phyloP scores from a whole-genome alignment of 2,888 invertebrate genomes.

The Shargacucullia verbasci region DNA sequence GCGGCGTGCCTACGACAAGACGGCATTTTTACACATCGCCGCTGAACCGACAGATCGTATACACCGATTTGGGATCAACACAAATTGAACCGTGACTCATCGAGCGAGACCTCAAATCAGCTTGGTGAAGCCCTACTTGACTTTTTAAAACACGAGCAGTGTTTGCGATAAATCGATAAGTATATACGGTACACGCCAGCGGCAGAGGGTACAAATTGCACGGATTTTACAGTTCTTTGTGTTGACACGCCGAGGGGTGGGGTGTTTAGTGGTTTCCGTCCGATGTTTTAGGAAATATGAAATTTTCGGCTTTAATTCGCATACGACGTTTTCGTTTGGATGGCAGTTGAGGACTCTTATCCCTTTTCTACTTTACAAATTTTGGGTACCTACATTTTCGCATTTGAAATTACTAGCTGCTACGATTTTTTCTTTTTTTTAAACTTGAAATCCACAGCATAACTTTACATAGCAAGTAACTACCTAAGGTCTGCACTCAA shows the following conservation, averaged over 20 bases:
- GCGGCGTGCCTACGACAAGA: slow-evolving; percentile 84
- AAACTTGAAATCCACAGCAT: no score
- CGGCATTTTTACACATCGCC: slow-evolving; percentile 84
- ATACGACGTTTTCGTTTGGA: slow-evolving; percentile 44
- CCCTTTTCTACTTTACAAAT: slow-evolving; percentile 30
- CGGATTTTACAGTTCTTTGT: slow-evolving; percentile 83
- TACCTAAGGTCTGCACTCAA: no score
- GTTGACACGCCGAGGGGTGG: slow-evolving; percentile 72
- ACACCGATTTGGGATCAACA: slow-evolving; percentile 60
- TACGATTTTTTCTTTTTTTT: no score
- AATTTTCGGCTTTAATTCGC: slow-evolving; percentile 69
- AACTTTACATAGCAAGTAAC: no score
- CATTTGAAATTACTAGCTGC: slow-evolving; percentile 15
- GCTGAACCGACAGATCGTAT: slow-evolving; percentile 75
- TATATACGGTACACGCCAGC: slow-evolving; percentile 74
- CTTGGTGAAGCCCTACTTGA: slow-evolving; percentile 55
- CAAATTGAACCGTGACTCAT: slow-evolving; percentile 64
- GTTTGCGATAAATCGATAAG: slow-evolving; percentile 88
- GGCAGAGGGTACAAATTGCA: slow-evolving; percentile 86
- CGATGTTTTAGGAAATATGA: slow-evolving; percentile 80
- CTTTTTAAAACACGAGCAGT: slow-evolving; percentile 80
- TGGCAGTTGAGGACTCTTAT: slow-evolving; percentile 41
- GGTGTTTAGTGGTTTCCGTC: slow-evolving; percentile 74
- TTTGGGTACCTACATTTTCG: slow-evolving; percentile 27
- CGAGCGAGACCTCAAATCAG: slow-evolving; percentile 53